A percentile compares a stretch with the other conserved stretches of the same genome.
Evolutionary conservation across 2,888 invertebrate genomes (phyloP).

Genomic region (Macropis europaea): DNA sequence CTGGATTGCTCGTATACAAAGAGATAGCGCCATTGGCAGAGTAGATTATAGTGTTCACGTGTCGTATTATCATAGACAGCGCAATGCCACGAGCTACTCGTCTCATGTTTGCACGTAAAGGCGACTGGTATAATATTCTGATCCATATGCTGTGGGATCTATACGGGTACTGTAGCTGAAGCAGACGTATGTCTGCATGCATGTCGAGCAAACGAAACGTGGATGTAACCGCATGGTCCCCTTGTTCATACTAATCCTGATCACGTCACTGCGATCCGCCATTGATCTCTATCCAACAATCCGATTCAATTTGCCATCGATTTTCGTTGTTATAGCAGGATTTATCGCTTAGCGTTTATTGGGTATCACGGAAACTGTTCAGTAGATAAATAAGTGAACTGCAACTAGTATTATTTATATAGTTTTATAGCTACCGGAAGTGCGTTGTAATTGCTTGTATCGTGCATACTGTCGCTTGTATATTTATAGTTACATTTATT

Average conservation of each 20-base stretch:
- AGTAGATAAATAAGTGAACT: too few species aligned
- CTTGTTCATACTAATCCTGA: constrained; percentile 44
- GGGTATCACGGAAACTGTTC: too few species aligned
- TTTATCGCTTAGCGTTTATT: neutral
- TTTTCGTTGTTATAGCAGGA: constrained; percentile 1
- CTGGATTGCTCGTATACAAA: constrained; percentile 29
- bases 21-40: constrained; percentile 38
- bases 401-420: too few species aligned
- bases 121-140: constrained; percentile 58
- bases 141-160: constrained; percentile 55
- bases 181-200: constrained; percentile 41
- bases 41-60: constrained; percentile 64
- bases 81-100: constrained; percentile 63
- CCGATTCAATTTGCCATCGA: neutral
- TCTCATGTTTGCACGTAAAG: constrained; percentile 56
- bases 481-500: too few species aligned
- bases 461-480: too few species aligned
- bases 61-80: constrained; percentile 67
- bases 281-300: constrained; percentile 29
- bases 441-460: too few species aligned
- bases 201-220: constrained; percentile 17
- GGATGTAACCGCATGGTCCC: constrained; percentile 31
- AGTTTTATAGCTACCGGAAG: too few species aligned
- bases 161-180: constrained; percentile 25
- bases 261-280: constrained; percentile 32